phyloP scores from a whole-genome alignment of 2,797 vertebrate species.

The Trichosurus vulpecula region DNA sequence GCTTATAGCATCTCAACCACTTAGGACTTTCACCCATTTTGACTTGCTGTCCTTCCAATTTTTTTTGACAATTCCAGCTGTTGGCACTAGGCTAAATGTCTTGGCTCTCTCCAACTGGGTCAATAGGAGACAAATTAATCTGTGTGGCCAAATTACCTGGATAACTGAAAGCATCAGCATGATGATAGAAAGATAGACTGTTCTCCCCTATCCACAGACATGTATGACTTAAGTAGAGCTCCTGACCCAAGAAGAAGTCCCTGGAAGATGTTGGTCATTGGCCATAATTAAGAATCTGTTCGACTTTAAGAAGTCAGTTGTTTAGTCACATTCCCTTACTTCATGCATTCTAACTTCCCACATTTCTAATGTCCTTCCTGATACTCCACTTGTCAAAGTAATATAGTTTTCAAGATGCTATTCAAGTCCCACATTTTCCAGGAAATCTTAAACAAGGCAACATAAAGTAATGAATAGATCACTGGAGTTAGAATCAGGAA shows the following conservation, averaged over 20 bases:
- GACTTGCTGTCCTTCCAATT: neutral
- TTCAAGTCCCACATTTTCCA: neutral
- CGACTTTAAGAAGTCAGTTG: neutral
- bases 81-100: neutral
- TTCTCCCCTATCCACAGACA: neutral
- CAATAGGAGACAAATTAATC: neutral
- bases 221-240: neutral
- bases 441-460: neutral
- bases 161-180: neutral
- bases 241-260: neutral
- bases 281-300: neutral
- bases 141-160: neutral
- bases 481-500: neutral
- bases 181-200: neutral
- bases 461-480: neutral
- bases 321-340: neutral
- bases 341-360: neutral
- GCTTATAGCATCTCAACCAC: neutral
- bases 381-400: neutral
- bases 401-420: neutral
- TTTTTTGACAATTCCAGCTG: neutral
- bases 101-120: neutral
- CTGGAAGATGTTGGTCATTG: neutral
- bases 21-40: neutral
- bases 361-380: neutral